A percentile compares a stretch with the other conserved stretches of the same genome.
Evolutionary conservation across 2,888 invertebrate species (phyloP).

Genomic region (Agrotis exclamationis): DNA sequence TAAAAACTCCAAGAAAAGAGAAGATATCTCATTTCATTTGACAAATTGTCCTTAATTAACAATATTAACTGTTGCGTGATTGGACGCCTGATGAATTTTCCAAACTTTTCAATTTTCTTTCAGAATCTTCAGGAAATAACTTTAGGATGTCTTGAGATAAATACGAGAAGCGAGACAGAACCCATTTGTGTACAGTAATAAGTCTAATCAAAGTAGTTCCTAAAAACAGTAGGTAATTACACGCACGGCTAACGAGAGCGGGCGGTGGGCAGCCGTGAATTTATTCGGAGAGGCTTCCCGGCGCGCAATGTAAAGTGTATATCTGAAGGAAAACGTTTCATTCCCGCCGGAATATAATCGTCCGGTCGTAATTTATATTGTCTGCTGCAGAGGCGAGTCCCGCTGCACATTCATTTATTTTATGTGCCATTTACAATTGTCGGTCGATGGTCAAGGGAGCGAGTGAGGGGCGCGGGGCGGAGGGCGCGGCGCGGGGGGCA

Average conservation of each 20-base stretch:
- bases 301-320: conserved; percentile 81
- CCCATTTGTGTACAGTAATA: conserved; percentile 53
- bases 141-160: conserved; percentile 41
- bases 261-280: conserved; percentile 74
- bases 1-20: background rate
- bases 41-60: background rate
- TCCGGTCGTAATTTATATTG: conserved; percentile 92
- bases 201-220: conserved; percentile 79
- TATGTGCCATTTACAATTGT: conserved; percentile 92
- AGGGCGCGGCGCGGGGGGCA: conserved; percentile 72
- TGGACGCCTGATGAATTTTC: background rate
- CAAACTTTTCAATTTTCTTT: conserved; percentile 3
- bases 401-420: conserved; percentile 92
- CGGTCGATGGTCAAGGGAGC: conserved; percentile 92
- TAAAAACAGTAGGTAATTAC: conserved; percentile 84
- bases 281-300: conserved; percentile 74
- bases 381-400: conserved; percentile 92
- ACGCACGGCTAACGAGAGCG: conserved; percentile 83
- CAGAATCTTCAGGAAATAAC: conserved; percentile 12
- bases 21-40: background rate
- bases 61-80: background rate
- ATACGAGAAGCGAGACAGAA: conserved; percentile 49
- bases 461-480: conserved; percentile 75
- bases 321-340: conserved; percentile 90
- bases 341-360: conserved; percentile 91